phyloP scores from a whole-genome alignment of 2,888 invertebrate species.

The Brenthis hecate region DNA sequence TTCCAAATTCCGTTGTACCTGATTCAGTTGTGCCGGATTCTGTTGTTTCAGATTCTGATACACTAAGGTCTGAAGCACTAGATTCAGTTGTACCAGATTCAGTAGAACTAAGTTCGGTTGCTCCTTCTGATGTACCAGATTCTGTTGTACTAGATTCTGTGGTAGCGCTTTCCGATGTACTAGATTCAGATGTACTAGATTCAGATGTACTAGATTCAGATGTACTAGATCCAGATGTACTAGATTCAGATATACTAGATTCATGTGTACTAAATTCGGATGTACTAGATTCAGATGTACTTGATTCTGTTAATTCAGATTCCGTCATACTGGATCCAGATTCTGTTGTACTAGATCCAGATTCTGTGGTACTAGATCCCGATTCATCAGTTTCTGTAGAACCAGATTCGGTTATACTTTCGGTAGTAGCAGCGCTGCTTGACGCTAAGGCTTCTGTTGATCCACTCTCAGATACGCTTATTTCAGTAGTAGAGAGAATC shows the following conservation, averaged over 20 bases:
- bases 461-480: slow-evolving; percentile 19
- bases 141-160: slow-evolving; percentile 30
- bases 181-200: slow-evolving; percentile 23
- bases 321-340: slow-evolving; percentile 3
- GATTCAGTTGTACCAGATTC: slow-evolving; percentile 12
- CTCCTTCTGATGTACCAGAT: slow-evolving; percentile 18
- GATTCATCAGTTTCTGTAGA: too few relatives aligned
- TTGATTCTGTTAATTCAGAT: slow-evolving; percentile 11
- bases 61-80: slow-evolving; percentile 2
- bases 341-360: too few relatives aligned
- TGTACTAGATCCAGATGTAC: slow-evolving; percentile 3
- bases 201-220: slow-evolving; percentile 13
- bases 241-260: slow-evolving; percentile 29
- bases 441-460: slow-evolving; percentile 19
- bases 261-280: slow-evolving; percentile 10
- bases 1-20: not conserved
- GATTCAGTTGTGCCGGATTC: slow-evolving; percentile 25
- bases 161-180: slow-evolving; percentile 18
- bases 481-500: slow-evolving; percentile 3
- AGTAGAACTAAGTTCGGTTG: not conserved
- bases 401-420: slow-evolving; percentile 1
- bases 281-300: slow-evolving; percentile 29
- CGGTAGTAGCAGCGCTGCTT: slow-evolving; percentile 20
- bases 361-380: too few relatives aligned
- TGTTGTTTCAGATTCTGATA: not conserved